A percentile compares a stretch with the other conserved stretches of the same genome.
These are phyloP conservation scores for Siniperca chuatsi DNA, from an alignment of 2,113 vertebrate species.

Conservation along the genomic window DNA sequence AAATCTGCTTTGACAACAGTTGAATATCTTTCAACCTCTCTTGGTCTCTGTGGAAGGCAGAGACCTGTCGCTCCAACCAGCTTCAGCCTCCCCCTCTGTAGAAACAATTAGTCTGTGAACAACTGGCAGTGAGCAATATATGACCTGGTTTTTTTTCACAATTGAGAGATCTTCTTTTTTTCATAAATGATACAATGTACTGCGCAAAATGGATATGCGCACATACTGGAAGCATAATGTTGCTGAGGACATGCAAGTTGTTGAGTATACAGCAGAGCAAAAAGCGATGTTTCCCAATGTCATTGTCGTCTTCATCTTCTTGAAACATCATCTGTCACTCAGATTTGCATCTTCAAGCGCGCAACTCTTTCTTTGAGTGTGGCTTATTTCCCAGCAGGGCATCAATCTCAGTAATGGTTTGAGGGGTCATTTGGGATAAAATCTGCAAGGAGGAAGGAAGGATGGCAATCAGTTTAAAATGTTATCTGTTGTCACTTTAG, in stretches of 20 bases:
- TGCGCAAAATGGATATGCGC: slow-evolving; percentile 79
- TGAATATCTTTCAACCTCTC: slow-evolving; percentile 26
- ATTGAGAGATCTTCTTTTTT: slow-evolving; percentile 62
- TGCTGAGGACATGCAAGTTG: slow-evolving; percentile 83
- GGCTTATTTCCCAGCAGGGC: slow-evolving; percentile 91
- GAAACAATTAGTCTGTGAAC: slow-evolving; percentile 61
- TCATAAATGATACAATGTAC: slow-evolving; percentile 74
- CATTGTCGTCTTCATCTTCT: slow-evolving; percentile 63
- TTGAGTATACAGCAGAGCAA: slow-evolving; percentile 82
- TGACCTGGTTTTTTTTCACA: slow-evolving; percentile 57
- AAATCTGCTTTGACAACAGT: slow-evolving; percentile 26
- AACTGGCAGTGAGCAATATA: slow-evolving; percentile 67
- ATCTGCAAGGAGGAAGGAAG: slow-evolving; percentile 78
- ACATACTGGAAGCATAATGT: slow-evolving; percentile 84
- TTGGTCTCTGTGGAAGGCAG: slow-evolving; percentile 52
- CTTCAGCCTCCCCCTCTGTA: slow-evolving; percentile 32
- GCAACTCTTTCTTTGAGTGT: slow-evolving; percentile 88
- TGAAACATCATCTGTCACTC: slow-evolving; percentile 57
- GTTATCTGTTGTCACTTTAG: not conserved
- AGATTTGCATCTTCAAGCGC: slow-evolving; percentile 78
- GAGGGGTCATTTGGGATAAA: slow-evolving; percentile 90
- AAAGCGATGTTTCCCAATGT: slow-evolving; percentile 70
- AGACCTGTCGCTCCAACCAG: slow-evolving; percentile 28
- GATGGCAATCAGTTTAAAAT: not conserved
- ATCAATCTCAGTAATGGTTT: slow-evolving; percentile 89